Evolutionary conservation across 2,113 vertebrate genomes (phyloP).

Genomic region (Monopterus albus): DNA sequence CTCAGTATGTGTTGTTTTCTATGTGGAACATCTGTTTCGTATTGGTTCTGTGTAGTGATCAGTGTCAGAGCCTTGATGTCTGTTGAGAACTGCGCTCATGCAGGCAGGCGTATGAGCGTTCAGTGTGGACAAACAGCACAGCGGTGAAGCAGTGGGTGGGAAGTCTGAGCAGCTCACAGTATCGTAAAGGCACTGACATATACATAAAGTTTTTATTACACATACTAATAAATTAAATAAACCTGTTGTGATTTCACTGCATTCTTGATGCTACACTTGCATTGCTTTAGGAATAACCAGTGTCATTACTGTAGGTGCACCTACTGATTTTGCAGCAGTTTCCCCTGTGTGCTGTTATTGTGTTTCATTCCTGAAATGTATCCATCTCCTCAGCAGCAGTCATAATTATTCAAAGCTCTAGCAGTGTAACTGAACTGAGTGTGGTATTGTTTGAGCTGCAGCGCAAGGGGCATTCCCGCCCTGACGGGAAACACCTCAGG

Average conservation of each 20-base stretch:
- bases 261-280: not conserved
- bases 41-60: not conserved
- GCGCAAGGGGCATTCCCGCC: too few relatives aligned
- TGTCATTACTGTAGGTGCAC: not conserved
- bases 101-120: not conserved
- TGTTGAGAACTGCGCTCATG: constrained; percentile 21
- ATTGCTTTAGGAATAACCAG: constrained; percentile 13
- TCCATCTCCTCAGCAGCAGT: constrained; percentile 23
- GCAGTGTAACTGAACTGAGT: constrained; percentile 35
- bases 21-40: constrained; percentile 10
- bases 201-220: too few relatives aligned
- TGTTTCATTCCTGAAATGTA: constrained; percentile 15
- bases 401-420: constrained; percentile 22
- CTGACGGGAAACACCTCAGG: not conserved
- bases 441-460: not conserved
- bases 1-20: not conserved
- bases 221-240: constrained; percentile 20
- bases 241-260: not conserved
- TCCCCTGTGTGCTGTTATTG: constrained; percentile 10
- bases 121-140: constrained; percentile 14
- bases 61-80: constrained; percentile 25
- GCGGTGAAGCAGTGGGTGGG: constrained; percentile 6
- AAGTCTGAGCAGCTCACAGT: not conserved
- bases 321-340: not conserved
- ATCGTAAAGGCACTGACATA: too few relatives aligned